These are phyloP conservation scores for honey bee (Apis mellifera) DNA, from an alignment of 1,140 invertebrate species.

Conservation along the genomic window DNA sequence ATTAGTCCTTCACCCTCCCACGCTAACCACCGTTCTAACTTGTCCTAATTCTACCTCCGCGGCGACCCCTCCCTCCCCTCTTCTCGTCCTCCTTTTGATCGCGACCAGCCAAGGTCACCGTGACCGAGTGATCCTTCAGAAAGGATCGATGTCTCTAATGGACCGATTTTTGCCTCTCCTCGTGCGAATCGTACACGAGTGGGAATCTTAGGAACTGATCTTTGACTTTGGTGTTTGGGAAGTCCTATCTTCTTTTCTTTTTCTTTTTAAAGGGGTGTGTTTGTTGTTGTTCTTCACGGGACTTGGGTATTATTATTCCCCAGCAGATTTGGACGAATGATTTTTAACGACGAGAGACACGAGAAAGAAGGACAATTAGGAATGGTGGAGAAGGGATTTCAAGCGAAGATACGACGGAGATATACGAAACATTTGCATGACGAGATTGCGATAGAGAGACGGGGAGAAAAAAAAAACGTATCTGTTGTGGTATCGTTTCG, in stretches of 20 bases:
- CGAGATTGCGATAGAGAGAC: not conserved
- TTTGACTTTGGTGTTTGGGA: too few relatives aligned
- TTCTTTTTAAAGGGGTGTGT: not conserved
- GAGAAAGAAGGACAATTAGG: not conserved
- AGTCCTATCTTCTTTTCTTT: not conserved
- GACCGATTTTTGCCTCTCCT: conserved; percentile 39
- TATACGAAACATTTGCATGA: not conserved
- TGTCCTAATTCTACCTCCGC: conserved; percentile 67
- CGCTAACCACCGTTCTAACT: conserved; percentile 70
- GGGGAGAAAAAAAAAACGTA: too few relatives aligned
- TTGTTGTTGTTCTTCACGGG: too few relatives aligned
- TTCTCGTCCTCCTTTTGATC: conserved; percentile 27
- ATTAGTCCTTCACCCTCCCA: conserved; percentile 72
- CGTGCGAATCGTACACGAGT: not conserved
- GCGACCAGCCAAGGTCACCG: conserved; percentile 43
- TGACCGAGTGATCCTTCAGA: not conserved
- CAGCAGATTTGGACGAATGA: not conserved
- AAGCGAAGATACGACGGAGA: too few relatives aligned
- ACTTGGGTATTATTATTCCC: not conserved
- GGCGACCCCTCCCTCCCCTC: conserved; percentile 21
- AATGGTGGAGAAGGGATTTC: too few relatives aligned
- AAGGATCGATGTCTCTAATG: conserved; percentile 25
- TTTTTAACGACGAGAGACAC: not conserved
- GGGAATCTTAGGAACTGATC: not conserved
- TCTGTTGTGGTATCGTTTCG: not conserved